A percentile compares a stretch with the other conserved stretches of the same genome.
Evolutionary conservation across 2,797 vertebrate species (phyloP).

Genomic region (Takifugu ocellatus): DNA sequence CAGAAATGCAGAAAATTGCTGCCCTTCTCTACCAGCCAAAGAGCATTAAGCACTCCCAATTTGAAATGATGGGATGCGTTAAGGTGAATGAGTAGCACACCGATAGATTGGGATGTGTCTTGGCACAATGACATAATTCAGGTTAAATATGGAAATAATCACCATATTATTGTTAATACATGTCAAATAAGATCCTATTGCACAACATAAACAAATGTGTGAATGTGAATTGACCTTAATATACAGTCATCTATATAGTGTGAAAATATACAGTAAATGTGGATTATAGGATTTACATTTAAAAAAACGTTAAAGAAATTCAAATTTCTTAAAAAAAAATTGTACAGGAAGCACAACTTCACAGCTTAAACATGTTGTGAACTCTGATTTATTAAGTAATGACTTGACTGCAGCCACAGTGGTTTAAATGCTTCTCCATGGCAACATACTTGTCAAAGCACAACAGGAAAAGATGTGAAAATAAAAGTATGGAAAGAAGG

Average conservation of each 20-base stretch:
- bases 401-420: constrained; percentile 19
- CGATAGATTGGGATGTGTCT: constrained; percentile 26
- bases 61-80: constrained; percentile 52
- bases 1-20: constrained; percentile 59
- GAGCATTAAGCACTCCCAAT: constrained; percentile 46
- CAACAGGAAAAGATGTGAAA: constrained; percentile 23
- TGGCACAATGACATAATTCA: constrained; percentile 23
- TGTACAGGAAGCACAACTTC: no score
- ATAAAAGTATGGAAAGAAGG: constrained; percentile 20
- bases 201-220: no score
- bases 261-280: no score
- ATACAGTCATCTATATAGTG: background rate
- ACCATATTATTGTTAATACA: background rate
- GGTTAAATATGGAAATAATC: constrained; percentile 7
- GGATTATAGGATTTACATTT: no score
- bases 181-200: no score
- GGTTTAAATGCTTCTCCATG: constrained; percentile 49
- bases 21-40: constrained; percentile 46
- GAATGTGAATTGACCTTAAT: background rate
- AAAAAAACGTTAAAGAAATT: constrained; percentile 7
- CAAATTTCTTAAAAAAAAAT: background rate
- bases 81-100: constrained; percentile 45
- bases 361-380: constrained; percentile 11
- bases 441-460: constrained; percentile 44
- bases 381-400: constrained; percentile 51